Evolutionary conservation across 23 tunicate genomes (phyloP), one percentile per base, ranked within the genome.

Genomic region (Halocynthia aurantium): DNA sequence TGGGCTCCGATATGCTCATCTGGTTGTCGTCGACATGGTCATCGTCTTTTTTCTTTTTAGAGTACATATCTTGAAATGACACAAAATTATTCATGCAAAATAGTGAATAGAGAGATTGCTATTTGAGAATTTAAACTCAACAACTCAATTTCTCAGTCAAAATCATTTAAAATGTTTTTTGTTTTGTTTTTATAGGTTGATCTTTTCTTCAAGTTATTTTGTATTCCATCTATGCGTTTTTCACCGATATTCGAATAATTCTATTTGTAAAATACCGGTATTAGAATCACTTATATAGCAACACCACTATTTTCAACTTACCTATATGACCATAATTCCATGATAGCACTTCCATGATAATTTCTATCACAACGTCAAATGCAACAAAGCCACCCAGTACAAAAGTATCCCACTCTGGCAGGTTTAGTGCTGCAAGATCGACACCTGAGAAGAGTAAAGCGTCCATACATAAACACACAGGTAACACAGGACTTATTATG

Each of bases 371-470:
- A 50, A 84, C 71, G 5, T 77, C 83, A 50, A 68, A 58, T 10
- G 54, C 88, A 57, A 88, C 88, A 61, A 88, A 88, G 7, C 77
- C 95, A 6, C 72, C 71, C 63, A 88, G 52, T 6, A 84, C 22
- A 68, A 66, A 76, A 6, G 73, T 80, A 13, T 40, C 52, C 81
- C 81, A 81, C 17, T 60, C 15, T 8, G 85, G 71, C n/a, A 81
- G 76, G 61, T 76, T 51, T 52, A 81, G 19, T 0, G 70, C 10
- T 18, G 83, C 17, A 40, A 81, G 57, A 49, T 76, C 67, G 7
- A 81, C 68, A 21, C 82, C 84, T 80, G 76, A 8, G 65, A 69
- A 77, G 40, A 15, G 12, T 72, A 19, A 13, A 15, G 31, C 13
- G 12, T 15, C 12, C 22, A 18, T 22, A 18, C 12, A 68, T 15